phyloP scores from a whole-genome alignment of 2,888 invertebrate genomes.

The Megalurothrips usitatus region DNA sequence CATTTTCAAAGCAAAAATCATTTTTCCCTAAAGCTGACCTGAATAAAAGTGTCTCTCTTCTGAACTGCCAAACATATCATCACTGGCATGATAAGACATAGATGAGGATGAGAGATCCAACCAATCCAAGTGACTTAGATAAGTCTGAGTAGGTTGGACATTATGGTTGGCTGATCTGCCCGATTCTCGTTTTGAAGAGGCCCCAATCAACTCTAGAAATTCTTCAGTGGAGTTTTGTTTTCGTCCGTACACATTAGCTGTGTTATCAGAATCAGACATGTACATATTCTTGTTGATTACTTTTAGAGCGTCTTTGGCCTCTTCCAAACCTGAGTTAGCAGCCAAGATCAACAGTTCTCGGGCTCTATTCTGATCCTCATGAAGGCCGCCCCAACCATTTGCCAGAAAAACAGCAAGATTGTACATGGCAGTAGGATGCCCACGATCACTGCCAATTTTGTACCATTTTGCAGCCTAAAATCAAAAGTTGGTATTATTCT shows the following conservation, averaged over 20 bases:
- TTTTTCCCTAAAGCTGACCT: background rate
- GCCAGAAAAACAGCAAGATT: constrained; percentile 65
- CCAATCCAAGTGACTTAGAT: constrained; percentile 8
- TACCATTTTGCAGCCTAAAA: constrained; percentile 63
- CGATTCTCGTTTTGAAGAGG: background rate
- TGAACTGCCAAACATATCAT: background rate
- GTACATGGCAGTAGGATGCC: constrained; percentile 63
- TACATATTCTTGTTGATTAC: background rate
- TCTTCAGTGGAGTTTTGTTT: background rate
- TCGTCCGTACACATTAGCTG: background rate
- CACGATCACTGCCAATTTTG: constrained; percentile 56
- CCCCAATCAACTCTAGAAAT: background rate
- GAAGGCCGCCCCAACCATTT: constrained; percentile 59
- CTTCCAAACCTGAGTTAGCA: constrained; percentile 54
- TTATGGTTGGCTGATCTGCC: no score
- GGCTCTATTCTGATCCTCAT: constrained; percentile 51
- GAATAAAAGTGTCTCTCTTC: background rate
- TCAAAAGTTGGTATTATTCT: constrained; percentile 29
- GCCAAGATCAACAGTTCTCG: constrained; percentile 54
- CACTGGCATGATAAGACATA: background rate
- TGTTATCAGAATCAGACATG: background rate
- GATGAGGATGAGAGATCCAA: background rate
- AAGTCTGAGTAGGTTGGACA: background rate
- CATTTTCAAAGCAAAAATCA: background rate
- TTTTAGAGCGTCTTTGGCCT: constrained; percentile 51